Conservation (phyloP, 2,888 invertebrate species). For the Dione juno region DNA sequence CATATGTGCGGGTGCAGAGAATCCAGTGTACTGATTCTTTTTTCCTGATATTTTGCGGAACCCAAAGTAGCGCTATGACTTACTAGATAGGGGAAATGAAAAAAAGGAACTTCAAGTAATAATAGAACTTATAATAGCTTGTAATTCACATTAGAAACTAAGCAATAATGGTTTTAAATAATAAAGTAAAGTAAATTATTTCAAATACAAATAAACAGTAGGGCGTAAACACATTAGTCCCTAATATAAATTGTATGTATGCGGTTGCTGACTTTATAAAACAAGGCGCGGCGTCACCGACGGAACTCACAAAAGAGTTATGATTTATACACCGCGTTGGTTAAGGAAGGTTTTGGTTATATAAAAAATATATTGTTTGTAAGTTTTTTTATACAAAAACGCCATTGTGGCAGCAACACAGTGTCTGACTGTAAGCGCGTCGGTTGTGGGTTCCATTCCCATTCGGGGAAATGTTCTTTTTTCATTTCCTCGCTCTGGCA, state of each 20-base stretch:
- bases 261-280: slow-evolving; percentile 37
- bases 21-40: no score
- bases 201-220: slow-evolving; percentile 4
- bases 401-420: no score
- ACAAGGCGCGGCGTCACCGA: slow-evolving; percentile 37
- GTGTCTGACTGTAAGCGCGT: no score
- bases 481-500: no score
- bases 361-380: background rate
- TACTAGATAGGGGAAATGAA: no score
- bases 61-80: no score
- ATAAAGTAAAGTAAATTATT: slow-evolving; percentile 12
- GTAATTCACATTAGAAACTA: no score
- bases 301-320: slow-evolving; percentile 42
- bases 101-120: no score
- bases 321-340: slow-evolving; percentile 40
- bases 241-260: slow-evolving; percentile 26
- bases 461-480: background rate
- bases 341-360: slow-evolving; percentile 34
- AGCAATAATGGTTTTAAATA: background rate
- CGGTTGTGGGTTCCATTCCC: no score
- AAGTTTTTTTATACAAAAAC: background rate
- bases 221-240: slow-evolving; percentile 22
- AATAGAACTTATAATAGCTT: no score
- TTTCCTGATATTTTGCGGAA: no score
- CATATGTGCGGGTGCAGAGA: no score